Evolutionary conservation across 2,888 invertebrate species (phyloP), one percentile per base, ranked within the genome.

Genomic region (Gryllus longicercus): DNA sequence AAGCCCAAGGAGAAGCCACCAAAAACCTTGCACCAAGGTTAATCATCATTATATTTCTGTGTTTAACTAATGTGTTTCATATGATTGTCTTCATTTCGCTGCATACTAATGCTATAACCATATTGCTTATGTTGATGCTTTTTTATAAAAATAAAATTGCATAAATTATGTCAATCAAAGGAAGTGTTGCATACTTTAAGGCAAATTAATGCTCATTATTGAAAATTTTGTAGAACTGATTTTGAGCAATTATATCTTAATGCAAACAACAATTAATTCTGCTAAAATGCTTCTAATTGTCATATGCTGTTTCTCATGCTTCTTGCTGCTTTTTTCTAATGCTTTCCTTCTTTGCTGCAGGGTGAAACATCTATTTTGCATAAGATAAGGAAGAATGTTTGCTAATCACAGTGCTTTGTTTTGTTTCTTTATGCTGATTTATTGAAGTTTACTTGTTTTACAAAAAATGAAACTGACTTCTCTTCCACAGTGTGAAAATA

Each of bases 1-100:
- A 93, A 92, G 84, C 89, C 90, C 83, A 94, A 92, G 87, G 82
- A 85, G 75, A 90, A 92, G 83, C 90, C 92, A 81, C 90, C 91
- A 83, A 51, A 75, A 51, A 83, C 84, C 2, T 84, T 84, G 79
- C 84, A 83, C 63, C 85, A 85, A 84, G 85, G 85, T 85, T 83
- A 63, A 63, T 63, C 81, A 78, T 78, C 78, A 78, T 77, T 51
- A 79, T 76, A 25, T 76, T 76, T 38, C 25, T 76, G 76, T 76
- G 25, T 76, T 76, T 21, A 76, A 76, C 76, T 63, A 63, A 63
- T 63, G 63, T n/a, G 14, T 63, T n/a, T 63, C 63, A 77, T 10
- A 76, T 25, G 63, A n/a, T 51, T 63, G 25, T 63, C 50, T 49
- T 38, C 77, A 76, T 76, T 51, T 79, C 49, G 23, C 76, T 79